Evolutionary conservation across 2,888 invertebrate species (phyloP).

Genomic region (Scaptomyza cyrtandrae): DNA sequence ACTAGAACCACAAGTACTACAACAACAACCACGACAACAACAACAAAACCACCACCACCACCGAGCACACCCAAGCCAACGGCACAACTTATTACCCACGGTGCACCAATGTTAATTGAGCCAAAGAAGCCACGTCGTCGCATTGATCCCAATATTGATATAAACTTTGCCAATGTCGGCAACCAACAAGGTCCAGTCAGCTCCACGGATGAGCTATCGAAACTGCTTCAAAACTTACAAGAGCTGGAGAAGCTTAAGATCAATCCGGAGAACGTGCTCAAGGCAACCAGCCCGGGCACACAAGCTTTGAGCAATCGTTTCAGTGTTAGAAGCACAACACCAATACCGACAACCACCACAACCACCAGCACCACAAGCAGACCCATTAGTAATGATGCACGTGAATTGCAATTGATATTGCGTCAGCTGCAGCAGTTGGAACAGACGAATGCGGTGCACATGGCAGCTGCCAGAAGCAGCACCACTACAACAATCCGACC

Average conservation of each 20-base stretch:
- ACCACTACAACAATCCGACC: constrained; percentile 21
- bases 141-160: constrained; percentile 81
- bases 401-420: constrained; percentile 71
- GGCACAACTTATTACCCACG: constrained; percentile 75
- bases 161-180: constrained; percentile 71
- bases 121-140: constrained; percentile 80
- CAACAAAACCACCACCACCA: constrained; percentile 51
- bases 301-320: constrained; percentile 70
- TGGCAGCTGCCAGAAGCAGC: constrained; percentile 13
- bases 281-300: constrained; percentile 41
- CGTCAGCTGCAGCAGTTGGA: constrained; percentile 74
- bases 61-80: constrained; percentile 45
- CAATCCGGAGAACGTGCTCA: constrained; percentile 75
- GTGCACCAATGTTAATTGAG: constrained; percentile 74
- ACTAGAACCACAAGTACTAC: constrained; percentile 42
- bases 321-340: constrained; percentile 26
- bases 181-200: constrained; percentile 68
- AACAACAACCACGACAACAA: constrained; percentile 30
- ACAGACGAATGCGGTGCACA: constrained; percentile 52
- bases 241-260: constrained; percentile 81
- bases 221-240: constrained; percentile 85
- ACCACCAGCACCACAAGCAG: constrained; percentile 9
- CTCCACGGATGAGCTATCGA: constrained; percentile 82
- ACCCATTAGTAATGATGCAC: constrained; percentile 44
- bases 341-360: constrained; percentile 24